These are phyloP conservation scores for Chaetodon trifasciatus DNA, from an alignment of 2,797 vertebrate species.

Conservation along the genomic window DNA sequence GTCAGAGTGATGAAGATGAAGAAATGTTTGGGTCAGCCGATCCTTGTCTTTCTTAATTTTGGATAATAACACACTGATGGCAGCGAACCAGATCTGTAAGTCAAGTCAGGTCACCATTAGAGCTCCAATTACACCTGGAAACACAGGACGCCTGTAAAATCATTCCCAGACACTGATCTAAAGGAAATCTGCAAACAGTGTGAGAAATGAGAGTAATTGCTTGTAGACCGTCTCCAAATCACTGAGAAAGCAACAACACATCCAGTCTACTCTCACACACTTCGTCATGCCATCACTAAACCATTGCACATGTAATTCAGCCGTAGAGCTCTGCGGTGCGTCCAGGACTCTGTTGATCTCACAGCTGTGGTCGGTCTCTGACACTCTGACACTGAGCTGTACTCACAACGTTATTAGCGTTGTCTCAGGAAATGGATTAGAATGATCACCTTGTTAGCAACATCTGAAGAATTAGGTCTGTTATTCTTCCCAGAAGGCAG, in stretches of 20 bases:
- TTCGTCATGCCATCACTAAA: conserved; percentile 20
- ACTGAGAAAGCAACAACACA: conserved; percentile 7
- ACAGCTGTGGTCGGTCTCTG: not conserved
- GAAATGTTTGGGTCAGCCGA: not conserved
- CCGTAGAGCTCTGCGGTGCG: not conserved
- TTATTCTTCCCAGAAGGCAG: not conserved
- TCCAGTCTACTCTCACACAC: conserved; percentile 21
- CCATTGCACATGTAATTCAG: conserved; percentile 17
- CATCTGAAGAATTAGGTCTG: not conserved
- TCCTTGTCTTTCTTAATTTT: not conserved
- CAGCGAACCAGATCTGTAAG: not conserved
- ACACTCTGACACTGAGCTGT: not conserved
- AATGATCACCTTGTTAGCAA: not conserved
- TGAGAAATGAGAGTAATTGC: not conserved
- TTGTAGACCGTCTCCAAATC: not conserved
- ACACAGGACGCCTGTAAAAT: not conserved
- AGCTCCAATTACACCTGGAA: not conserved
- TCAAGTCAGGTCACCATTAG: not conserved
- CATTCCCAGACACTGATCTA: not conserved
- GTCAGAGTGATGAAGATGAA: not conserved
- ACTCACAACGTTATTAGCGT: not conserved
- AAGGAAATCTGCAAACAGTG: not conserved
- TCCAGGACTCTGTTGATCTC: conserved; percentile 29
- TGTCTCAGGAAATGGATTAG: not conserved
- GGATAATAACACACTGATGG: not conserved